Evolutionary conservation across 1,140 invertebrate species (phyloP).

Genomic region (Drepana arcuata): DNA sequence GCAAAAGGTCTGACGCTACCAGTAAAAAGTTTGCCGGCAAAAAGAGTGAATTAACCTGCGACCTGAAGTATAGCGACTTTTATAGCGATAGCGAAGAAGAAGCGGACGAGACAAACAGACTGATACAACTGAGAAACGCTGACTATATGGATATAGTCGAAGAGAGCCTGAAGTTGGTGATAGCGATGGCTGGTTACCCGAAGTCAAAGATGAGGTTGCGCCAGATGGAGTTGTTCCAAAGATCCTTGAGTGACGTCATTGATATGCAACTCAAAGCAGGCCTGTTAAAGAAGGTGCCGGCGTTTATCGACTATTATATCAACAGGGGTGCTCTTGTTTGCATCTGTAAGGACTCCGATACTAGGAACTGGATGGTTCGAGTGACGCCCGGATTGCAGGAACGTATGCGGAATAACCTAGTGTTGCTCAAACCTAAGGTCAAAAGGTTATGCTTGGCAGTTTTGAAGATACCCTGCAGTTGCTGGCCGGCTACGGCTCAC

Average conservation of each 20-base stretch:
- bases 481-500: slow-evolving; percentile 41
- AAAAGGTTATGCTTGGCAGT: slow-evolving; percentile 45
- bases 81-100: slow-evolving; percentile 37
- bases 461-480: slow-evolving; percentile 36
- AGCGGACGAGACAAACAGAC: slow-evolving; percentile 37
- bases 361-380: slow-evolving; percentile 48
- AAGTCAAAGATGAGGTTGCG: slow-evolving; percentile 43
- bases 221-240: slow-evolving; percentile 44
- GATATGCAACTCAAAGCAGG: slow-evolving; percentile 54
- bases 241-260: slow-evolving; percentile 34
- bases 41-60: slow-evolving; percentile 24
- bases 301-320: slow-evolving; percentile 50
- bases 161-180: slow-evolving; percentile 40
- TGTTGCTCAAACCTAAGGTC: slow-evolving; percentile 38
- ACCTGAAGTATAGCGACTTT: slow-evolving; percentile 35
- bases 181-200: slow-evolving; percentile 45
- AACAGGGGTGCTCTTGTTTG: slow-evolving; percentile 55
- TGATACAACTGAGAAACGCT: slow-evolving; percentile 40
- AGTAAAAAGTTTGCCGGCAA: slow-evolving; percentile 23
- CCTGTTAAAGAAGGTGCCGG: slow-evolving; percentile 36
- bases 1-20: slow-evolving; percentile 23
- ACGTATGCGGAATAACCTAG: slow-evolving; percentile 38
- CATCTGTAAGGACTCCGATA: slow-evolving; percentile 47
- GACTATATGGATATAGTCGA: slow-evolving; percentile 50
- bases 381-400: slow-evolving; percentile 49